phyloP scores from a whole-genome alignment of 2,797 vertebrate genomes.

The Gymnopithys bicolor region DNA sequence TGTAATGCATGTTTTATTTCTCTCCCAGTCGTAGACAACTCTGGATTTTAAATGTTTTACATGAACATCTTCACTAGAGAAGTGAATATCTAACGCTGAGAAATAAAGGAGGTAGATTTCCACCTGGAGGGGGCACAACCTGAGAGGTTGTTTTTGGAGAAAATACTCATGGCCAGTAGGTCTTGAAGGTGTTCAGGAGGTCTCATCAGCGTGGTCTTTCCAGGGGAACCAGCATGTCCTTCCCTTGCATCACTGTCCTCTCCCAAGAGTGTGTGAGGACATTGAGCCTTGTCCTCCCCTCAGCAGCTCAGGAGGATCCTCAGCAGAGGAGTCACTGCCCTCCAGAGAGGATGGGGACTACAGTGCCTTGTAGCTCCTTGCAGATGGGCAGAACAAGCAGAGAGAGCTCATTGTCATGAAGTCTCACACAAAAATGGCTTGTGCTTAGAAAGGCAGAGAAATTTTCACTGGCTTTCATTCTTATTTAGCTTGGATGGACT shows the following conservation, averaged over 20 bases:
- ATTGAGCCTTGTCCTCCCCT: neutral
- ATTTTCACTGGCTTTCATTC: neutral
- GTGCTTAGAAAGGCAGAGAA: neutral
- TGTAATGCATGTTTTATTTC: neutral
- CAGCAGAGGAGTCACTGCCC: fast-evolving
- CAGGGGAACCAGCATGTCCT: neutral
- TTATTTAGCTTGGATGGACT: neutral
- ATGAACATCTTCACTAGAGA: neutral
- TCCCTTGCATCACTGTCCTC: neutral
- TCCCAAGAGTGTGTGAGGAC: neutral
- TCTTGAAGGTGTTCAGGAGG: neutral
- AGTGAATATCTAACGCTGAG: neutral
- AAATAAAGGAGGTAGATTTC: neutral
- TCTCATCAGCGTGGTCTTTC: neutral
- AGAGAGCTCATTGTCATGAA: neutral
- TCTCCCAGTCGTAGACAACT: neutral
- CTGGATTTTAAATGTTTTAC: neutral
- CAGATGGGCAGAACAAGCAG: neutral
- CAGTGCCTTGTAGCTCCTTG: neutral
- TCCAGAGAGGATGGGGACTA: neutral
- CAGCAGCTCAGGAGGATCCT: neutral
- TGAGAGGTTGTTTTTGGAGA: neutral
- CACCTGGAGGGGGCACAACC: neutral
- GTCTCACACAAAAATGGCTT: neutral
- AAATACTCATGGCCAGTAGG: neutral